A percentile compares a stretch with the other conserved stretches of the same genome.
These are phyloP conservation scores for Caenorhabditis brenneri DNA, from an alignment of 1,140 invertebrate genomes.

Conservation along the genomic window DNA sequence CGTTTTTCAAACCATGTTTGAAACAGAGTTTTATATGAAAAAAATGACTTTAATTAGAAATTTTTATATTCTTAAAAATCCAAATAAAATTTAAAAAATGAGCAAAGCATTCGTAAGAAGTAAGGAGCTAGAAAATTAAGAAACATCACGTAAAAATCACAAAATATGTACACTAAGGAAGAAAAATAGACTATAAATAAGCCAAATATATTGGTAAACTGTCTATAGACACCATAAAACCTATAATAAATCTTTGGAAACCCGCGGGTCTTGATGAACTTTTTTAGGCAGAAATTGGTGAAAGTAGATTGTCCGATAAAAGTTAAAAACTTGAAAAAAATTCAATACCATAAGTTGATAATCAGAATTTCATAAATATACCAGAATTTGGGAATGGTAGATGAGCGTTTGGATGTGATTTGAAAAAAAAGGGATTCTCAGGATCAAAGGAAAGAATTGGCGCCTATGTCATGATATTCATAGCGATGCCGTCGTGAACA, in stretches of 20 bases:
- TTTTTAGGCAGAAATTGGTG: not conserved
- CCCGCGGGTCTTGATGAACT: not conserved
- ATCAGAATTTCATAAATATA: not conserved
- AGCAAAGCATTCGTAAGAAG: not conserved
- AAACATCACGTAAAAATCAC: not conserved
- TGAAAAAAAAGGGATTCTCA: no score
- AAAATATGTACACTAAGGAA: not conserved
- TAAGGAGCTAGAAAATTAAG: not conserved
- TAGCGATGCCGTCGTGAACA: conserved; percentile 6
- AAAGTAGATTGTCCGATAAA: not conserved
- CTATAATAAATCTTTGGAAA: not conserved
- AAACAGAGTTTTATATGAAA: not conserved
- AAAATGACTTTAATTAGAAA: not conserved
- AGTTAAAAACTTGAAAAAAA: not conserved
- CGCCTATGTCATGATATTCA: conserved; percentile 49
- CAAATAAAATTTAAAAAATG: conserved; percentile 16
- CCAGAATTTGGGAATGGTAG: not conserved
- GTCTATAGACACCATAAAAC: not conserved
- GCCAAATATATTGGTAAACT: not conserved
- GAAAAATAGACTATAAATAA: not conserved
- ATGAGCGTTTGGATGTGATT: not conserved
- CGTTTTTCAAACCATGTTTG: not conserved
- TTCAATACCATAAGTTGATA: not conserved
- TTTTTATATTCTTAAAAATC: not conserved
- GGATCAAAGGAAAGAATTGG: conserved; percentile 17